Evolutionary conservation across 2,113 vertebrate species (phyloP), one percentile per base, ranked within the genome.

Genomic region (Rhinichthys klamathensis): DNA sequence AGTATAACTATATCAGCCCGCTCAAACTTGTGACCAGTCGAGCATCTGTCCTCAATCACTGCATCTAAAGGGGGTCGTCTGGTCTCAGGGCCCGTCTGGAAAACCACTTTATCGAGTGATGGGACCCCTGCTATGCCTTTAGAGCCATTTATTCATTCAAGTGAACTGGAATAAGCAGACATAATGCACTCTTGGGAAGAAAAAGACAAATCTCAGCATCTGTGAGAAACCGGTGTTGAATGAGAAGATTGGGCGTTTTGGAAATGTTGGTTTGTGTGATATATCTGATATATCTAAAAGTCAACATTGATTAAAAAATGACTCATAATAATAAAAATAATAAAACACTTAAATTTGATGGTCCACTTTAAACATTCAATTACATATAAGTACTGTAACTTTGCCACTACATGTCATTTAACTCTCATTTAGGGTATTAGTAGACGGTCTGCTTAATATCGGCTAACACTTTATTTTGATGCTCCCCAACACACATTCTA

Each of bases 141-240:
- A 60, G 54, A 30, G 63, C 65, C 70, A 56, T 75, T 80, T 54
- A 61, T 63, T 69, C 60, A 81, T 65, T 75, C 38, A 25, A 54
- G 18, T 46, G 38, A 70, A 82, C 60, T 60, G 51, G 61, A 87
- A 38, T 60, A 38, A 72, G 41, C 51, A 60, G 74, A 54, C 16
- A 23, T 3, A 74, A 23, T 49, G 10, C 21, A 76, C 61, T 78
- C 18, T 61, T 61, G 18, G 51, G 76, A 23, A 58, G 63, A 21
- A 83, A 58, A 41, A 32, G 32, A 79, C 15, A 41, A 21, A 32
- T 83, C 35, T 78, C 35, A 49, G 63, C 27, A 21, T 61, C 38
- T 69, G 23, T 2, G 1, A n/a, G 51, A 67, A 49, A 15, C 63
- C 16, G 4, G 16, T 25, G 54, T 32, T 25, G 30, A 23, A 25